Evolutionary conservation across 2,113 vertebrate species (phyloP), one percentile per base, ranked within the genome.

Genomic region (Apistogramma diplotaenia): DNA sequence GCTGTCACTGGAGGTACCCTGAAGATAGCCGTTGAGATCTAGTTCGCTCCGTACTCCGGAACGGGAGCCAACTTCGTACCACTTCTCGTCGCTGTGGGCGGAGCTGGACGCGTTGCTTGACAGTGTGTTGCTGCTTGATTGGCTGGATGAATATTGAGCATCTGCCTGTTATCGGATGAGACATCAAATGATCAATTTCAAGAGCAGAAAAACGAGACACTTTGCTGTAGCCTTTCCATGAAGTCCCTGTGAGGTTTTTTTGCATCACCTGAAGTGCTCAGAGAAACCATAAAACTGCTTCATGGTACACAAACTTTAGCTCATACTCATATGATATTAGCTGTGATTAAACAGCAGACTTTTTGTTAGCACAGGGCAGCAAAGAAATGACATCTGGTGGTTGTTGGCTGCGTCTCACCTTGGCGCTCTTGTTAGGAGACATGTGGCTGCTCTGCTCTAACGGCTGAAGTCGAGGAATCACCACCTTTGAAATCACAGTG

Each of bases 61-160:
- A 3, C 97, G 96, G 0, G 96, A 94, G 67, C 94, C 92, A 0
- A 91, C 90, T n/a, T 99, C 97, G 0, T 97, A 99, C 98, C 98
- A 99, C 6, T 97, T 98, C 90, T 99, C 98, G 1, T 99, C 97
- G 0, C 97, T 99, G 93, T 98, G 97, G 82, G 96, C 94, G 0
- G 97, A 98, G 23, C 97, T 98, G 1, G 97, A 97, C 2, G 96
- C 97, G 93, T 97, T 99, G 94, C 97, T 99, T 11, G 98, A 97
- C 2, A 98, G 96, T 1, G 98, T 99, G 95, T 97, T 98, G 94
- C 97, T 98, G 94, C 97, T 98, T 31, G 98, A 99, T 90, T 99
- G 98, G 94, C 98, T 98, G 31, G 98, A 99, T 4, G 97, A 99
- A 87, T 99, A 98, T 67, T 96, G 97, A 90, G 96, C 96, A 27